These are phyloP conservation scores for Enteromius trimaculatus DNA, from an alignment of 2,797 vertebrate species.

Conservation along the genomic window DNA sequence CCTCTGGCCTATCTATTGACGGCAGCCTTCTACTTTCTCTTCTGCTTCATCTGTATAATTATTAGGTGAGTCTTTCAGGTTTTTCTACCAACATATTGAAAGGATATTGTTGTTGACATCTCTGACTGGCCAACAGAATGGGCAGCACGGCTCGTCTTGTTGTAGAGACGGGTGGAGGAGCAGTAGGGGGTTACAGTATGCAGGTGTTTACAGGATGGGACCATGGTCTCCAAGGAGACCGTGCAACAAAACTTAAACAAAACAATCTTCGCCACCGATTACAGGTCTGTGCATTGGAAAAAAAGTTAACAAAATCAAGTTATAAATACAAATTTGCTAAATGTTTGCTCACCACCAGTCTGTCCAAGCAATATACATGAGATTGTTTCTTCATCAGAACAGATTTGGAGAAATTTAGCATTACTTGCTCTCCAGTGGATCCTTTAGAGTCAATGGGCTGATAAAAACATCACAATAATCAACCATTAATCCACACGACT, in stretches of 20 bases:
- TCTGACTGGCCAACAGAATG: constrained; percentile 72
- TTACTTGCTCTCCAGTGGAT: neutral
- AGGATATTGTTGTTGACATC: neutral
- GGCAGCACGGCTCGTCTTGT: constrained; percentile 79
- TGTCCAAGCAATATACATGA: neutral
- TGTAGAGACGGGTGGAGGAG: constrained; percentile 76
- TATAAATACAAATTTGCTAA: neutral
- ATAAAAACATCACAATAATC: neutral
- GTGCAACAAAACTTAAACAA: constrained; percentile 79
- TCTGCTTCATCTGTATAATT: constrained; percentile 83
- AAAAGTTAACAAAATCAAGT: neutral
- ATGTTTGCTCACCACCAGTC: neutral
- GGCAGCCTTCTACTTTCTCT: constrained; percentile 74
- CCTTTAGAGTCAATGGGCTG: neutral
- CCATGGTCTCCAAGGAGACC: constrained; percentile 79
- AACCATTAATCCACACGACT: neutral
- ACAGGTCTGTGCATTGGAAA: constrained; percentile 75
- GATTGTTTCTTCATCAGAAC: neutral
- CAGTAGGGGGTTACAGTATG: constrained; percentile 81
- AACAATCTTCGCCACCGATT: constrained; percentile 82
- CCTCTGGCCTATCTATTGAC: constrained; percentile 84
- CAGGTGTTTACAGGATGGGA: constrained; percentile 87
- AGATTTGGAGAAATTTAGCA: neutral
- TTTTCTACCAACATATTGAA: neutral
- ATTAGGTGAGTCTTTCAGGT: constrained; percentile 74